These are phyloP conservation scores for Monomorium pharaonis DNA, from an alignment of 1,140 invertebrate genomes.

Conservation along the genomic window DNA sequence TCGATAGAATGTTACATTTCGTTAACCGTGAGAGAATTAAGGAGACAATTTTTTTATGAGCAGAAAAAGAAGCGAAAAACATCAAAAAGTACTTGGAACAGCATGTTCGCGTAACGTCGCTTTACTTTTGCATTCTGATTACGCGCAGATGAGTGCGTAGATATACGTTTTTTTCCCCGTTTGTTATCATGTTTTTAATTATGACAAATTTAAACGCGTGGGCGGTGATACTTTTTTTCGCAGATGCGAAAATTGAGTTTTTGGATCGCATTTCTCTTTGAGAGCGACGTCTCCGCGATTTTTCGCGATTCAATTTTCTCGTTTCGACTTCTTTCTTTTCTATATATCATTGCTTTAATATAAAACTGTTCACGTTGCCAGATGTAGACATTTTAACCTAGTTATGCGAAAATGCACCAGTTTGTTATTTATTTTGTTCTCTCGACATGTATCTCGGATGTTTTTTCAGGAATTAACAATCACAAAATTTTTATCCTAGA, in stretches of 20 bases:
- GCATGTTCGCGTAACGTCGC: not conserved
- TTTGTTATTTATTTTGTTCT: slow-evolving; percentile 5
- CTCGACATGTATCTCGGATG: not conserved
- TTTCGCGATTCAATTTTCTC: not conserved
- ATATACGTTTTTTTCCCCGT: not conserved
- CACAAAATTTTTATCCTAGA: not conserved
- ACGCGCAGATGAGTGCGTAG: not conserved
- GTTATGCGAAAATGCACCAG: not conserved
- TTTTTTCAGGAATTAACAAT: not conserved
- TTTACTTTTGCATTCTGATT: slow-evolving; percentile 26
- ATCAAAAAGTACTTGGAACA: not conserved
- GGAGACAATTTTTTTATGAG: not conserved
- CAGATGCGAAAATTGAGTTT: slow-evolving; percentile 20
- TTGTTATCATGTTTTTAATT: slow-evolving; percentile 32
- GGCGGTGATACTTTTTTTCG: not conserved
- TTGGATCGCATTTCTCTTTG: not conserved
- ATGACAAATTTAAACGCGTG: slow-evolving; percentile 12
- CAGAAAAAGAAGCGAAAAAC: not conserved
- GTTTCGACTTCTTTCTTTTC: not conserved
- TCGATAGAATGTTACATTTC: not conserved
- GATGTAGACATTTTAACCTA: not conserved
- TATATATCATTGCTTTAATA: not conserved
- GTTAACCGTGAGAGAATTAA: not conserved
- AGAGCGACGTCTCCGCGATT: not conserved
- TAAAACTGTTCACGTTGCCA: slow-evolving; percentile 8